A percentile compares a stretch with the other conserved stretches of the same genome.
Evolutionary conservation across 1,140 invertebrate species (phyloP).

Genomic region (Leptinotarsa defecta): DNA sequence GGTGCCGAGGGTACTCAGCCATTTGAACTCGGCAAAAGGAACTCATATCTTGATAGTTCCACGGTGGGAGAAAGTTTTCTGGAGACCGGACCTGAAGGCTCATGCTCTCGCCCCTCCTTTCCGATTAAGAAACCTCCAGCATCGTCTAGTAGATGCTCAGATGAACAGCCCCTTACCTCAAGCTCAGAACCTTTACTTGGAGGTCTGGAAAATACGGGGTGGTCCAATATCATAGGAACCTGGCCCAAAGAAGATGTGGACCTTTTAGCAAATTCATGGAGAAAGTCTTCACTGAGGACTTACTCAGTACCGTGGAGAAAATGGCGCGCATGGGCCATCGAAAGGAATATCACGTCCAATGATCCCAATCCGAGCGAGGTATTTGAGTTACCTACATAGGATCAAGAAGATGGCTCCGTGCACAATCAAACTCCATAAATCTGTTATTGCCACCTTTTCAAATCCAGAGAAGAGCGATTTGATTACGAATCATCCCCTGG

Average conservation of each 20-base stretch:
- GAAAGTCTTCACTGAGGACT: constrained; percentile 18
- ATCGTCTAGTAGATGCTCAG: constrained; percentile 20
- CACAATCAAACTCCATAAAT: constrained; percentile 33
- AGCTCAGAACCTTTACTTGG: constrained; percentile 14
- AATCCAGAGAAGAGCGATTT: constrained; percentile 17
- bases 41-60: constrained; percentile 47
- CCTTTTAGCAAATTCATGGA: not conserved
- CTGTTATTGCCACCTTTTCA: constrained; percentile 26
- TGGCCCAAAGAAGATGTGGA: not conserved
- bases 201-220: constrained; percentile 15
- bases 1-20: constrained; percentile 42
- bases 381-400: constrained; percentile 21
- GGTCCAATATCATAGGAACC: not conserved
- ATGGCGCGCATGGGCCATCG: constrained; percentile 13
- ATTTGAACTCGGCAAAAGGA: constrained; percentile 39
- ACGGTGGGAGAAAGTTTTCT: constrained; percentile 51
- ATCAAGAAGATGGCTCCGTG: not conserved
- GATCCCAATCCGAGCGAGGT: not conserved
- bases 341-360: not conserved
- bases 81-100: constrained; percentile 49
- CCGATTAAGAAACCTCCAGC: constrained; percentile 37
- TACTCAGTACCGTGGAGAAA: constrained; percentile 23
- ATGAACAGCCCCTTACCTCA: constrained; percentile 4
- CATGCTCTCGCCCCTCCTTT: constrained; percentile 42
- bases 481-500: not conserved